Evolutionary conservation across 2,113 vertebrate genomes (phyloP).

Genomic region (Bettongia penicillata): DNA sequence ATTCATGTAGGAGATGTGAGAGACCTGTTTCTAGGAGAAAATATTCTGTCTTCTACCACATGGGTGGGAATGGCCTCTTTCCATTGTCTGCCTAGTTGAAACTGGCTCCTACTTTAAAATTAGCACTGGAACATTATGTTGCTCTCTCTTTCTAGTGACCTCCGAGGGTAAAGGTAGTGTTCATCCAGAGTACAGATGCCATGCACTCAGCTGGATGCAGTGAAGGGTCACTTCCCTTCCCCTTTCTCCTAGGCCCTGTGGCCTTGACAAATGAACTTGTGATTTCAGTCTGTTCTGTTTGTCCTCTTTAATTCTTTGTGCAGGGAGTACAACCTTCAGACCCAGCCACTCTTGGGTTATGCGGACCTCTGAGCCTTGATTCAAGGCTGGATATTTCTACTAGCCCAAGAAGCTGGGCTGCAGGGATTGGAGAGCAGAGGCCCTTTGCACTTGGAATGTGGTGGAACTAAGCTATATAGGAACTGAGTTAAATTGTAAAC

Average conservation of each 20-base stretch:
- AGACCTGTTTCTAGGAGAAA: background rate
- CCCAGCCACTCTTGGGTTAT: background rate
- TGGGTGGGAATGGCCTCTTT: background rate
- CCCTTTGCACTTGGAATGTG: background rate
- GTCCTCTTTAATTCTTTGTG: background rate
- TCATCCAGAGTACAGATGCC: background rate
- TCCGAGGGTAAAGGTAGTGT: background rate
- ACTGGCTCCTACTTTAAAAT: background rate
- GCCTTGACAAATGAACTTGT: background rate
- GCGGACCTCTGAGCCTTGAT: background rate
- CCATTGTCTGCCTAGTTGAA: background rate
- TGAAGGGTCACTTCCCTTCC: background rate
- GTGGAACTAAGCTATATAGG: background rate
- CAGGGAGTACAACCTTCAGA: background rate
- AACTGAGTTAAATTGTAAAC: background rate
- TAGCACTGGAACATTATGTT: background rate
- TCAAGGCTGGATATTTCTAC: background rate
- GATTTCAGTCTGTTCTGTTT: background rate
- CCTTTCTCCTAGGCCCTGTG: background rate
- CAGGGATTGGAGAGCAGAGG: no score
- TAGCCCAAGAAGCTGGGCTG: background rate
- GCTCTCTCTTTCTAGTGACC: background rate
- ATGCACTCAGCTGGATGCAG: background rate
- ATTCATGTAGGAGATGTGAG: background rate
- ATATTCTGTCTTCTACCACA: background rate